These are phyloP conservation scores for Acestrorhynchus altus DNA, from an alignment of 2,797 vertebrate species.

Conservation along the genomic window DNA sequence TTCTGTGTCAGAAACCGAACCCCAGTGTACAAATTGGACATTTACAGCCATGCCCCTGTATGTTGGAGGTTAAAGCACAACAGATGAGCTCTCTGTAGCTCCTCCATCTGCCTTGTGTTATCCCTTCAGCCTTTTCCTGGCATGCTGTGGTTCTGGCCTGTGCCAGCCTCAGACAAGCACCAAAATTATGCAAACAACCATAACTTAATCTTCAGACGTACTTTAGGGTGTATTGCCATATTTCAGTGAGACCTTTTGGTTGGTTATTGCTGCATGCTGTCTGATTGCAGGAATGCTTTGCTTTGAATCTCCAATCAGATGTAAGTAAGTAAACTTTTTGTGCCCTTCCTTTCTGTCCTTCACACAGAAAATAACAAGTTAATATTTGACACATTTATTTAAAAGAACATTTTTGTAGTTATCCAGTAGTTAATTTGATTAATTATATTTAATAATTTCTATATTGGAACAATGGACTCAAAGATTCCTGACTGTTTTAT, in stretches of 20 bases:
- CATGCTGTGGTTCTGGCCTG: not conserved
- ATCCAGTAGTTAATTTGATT: too few species aligned
- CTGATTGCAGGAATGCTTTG: not conserved
- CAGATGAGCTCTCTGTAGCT: conserved; percentile 14
- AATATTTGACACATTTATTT: not conserved
- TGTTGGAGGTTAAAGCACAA: conserved; percentile 24
- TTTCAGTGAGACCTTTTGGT: conserved; percentile 5
- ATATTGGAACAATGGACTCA: too few species aligned
- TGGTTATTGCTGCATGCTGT: not conserved
- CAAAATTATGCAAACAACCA: conserved; percentile 21
- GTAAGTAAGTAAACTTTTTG: not conserved
- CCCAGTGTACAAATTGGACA: not conserved
- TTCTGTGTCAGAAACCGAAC: not conserved
- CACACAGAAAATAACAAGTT: not conserved
- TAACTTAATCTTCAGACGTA: conserved; percentile 26
- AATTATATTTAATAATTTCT: too few species aligned
- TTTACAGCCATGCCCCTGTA: not conserved
- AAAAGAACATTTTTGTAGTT: not conserved
- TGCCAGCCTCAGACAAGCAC: conserved; percentile 24
- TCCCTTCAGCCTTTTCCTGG: conserved; percentile 10
- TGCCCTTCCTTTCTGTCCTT: not conserved
- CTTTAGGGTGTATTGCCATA: conserved; percentile 17
- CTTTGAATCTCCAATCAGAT: not conserved
- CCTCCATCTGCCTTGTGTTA: conserved; percentile 10
- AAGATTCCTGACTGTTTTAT: too few species aligned